Base-by-base conservation (phyloP, 2,113 vertebrate species). In the Centrocercus urophasianus region DNA sequence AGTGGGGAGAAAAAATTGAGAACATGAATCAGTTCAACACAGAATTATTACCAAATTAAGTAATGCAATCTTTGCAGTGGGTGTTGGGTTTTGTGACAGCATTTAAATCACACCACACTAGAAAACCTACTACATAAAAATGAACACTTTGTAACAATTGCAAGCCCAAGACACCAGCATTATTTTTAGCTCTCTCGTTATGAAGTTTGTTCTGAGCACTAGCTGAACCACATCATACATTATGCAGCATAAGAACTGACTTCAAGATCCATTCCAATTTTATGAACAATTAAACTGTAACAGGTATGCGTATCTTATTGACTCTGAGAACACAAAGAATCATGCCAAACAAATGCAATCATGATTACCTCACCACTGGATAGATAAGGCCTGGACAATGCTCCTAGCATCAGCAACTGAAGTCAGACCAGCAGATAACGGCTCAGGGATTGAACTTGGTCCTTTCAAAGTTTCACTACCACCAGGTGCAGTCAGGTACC, bases 241-340 rank as follows among this genome's bases (percentile, higher is more conserved):
- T 34, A 38, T 3, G 50, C 14, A 56, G 38, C 52, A 60, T 5
- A 6, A 1, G 1, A 47, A n/a, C 12, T 0, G 0, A 21, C 54
- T 69, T 81, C 65, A 73, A 70, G 50, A 43, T 16, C 11, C 19
- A 30, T 40, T 36, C 65, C 60, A 74, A 40, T 73, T 34, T 56
- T 48, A 66, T 1, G 0, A 71, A 40, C 27, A n/a, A 19, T 74
- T 75, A 56, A 70, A 79, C 38, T 54, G 2, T 57, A 72, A 60
- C 32, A 64, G 8, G 7, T 17, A 75, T 57, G 81, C 88, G 40
- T 57, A 82, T 56, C 70, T 12, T 56, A 25, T 48, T 38, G 36
- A 24, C 38, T 19, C 32, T 20, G 8, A 64, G 77, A 74, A 72
- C 5, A 4, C 66, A 70, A 48, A 77, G 83, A 76, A 47, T 47